Base-by-base conservation (phyloP, 2,797 vertebrate species). In the Presbytis comata region DNA sequence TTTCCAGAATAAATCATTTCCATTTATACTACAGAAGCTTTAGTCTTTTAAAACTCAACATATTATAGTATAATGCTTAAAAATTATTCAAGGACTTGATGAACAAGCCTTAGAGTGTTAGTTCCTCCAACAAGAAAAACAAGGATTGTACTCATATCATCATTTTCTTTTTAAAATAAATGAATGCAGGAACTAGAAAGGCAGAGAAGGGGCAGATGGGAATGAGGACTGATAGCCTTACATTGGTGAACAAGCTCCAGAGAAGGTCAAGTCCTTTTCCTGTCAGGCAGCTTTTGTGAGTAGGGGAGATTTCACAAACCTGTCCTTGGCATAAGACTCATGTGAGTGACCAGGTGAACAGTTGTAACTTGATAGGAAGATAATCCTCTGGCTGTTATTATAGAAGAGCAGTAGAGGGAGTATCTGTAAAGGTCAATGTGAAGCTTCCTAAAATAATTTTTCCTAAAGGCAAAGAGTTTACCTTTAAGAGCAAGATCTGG, bases 381-480 rank as follows among this genome's bases (percentile, higher is more conserved):
- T 85, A 53, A 89, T 61, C 87, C 88, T 89, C 80, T 41, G 70
- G 53, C 76, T 61, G 16, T 64, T 76, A 46, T 64, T 72, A n/a
- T 14, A 21, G 33, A 57, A 88, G 39, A 41, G 76, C 93, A 14
- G 36, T 19, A 36, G 17, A 61, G 46, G 6, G 74, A 72, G 70
- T 22, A 4, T 41, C 79, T 50, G 10, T 22, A 44, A 95, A 97
- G 70, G 86, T 95, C 96, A 96, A 0, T 6, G 3, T 53, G 89
- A 83, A 89, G 28, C 79, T 97, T 95, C 84, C 59, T 17, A 44
- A 94, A 84, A 57, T 85, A 79, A 55, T 85, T 67, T 83, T 70
- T 72, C n/a, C 48, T 87, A 39, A 92, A 95, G 80, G 76, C 81
- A 55, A 59, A 59, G 19, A 36, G 44, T 84, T 82, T 84, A 55